Percentiles rank a stretch among this genome's conserved stretches.
These are phyloP conservation scores for Glandiceps talaboti DNA, from an alignment of 53 echinoderm and acorn worm species.

Conservation along the genomic window DNA sequence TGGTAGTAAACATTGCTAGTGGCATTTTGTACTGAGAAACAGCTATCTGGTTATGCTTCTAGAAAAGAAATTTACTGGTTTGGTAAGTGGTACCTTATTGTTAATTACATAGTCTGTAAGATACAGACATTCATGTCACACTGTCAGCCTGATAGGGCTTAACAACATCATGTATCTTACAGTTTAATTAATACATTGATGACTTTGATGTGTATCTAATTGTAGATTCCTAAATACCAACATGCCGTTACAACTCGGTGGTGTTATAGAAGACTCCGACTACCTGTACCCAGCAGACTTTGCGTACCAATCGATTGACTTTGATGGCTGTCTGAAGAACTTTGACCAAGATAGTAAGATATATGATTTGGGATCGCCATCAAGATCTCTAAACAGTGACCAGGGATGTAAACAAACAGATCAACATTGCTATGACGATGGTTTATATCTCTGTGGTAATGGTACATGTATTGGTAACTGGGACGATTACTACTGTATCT, in stretches of 20 bases:
- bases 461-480: slow-evolving; percentile 67
- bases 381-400: slow-evolving; percentile 20
- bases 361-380: slow-evolving; percentile 44
- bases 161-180: no score
- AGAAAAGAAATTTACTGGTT: no score
- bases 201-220: no score
- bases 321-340: slow-evolving; percentile 77
- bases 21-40: no score
- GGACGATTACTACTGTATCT: slow-evolving; percentile 37
- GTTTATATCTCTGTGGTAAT: slow-evolving; percentile 31
- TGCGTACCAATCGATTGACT: slow-evolving; percentile 21
- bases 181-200: no score
- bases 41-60: no score
- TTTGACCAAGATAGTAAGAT: slow-evolving; percentile 62
- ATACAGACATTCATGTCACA: no score
- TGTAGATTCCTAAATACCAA: slow-evolving; percentile 62
- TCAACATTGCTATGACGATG: slow-evolving; percentile 20
- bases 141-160: no score
- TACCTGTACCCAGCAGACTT: slow-evolving; percentile 17
- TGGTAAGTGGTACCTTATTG: no score
- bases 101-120: no score
- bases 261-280: slow-evolving; percentile 20
- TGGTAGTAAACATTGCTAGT: no score
- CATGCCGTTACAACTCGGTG: slow-evolving; percentile 80
- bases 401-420: slow-evolving; percentile 65